These are phyloP conservation scores for Mythimna vitellina DNA, from an alignment of 2,888 invertebrate species.

Conservation along the genomic window DNA sequence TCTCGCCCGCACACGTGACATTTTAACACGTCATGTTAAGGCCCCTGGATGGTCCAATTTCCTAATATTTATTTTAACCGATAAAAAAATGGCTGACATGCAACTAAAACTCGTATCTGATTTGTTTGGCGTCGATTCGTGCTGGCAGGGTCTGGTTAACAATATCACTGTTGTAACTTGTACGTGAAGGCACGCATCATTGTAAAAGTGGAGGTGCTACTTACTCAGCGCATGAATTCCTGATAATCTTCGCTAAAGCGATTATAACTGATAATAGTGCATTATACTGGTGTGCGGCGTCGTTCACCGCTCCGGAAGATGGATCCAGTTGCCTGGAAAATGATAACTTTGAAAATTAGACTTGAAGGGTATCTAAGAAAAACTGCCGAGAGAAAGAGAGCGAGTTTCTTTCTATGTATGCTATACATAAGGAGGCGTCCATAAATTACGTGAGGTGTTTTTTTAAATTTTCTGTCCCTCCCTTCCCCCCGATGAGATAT, in stretches of 20 bases:
- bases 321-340: constrained; percentile 22
- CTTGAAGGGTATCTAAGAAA: too few species aligned
- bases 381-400: neutral
- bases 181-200: neutral
- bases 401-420: neutral
- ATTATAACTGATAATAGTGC: constrained; percentile 40
- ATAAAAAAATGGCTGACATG: neutral
- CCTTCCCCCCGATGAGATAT: too few species aligned
- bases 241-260: constrained; percentile 27
- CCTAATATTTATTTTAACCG: too few species aligned
- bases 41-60: too few species aligned
- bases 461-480: too few species aligned
- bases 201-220: constrained; percentile 12
- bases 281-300: constrained; percentile 36
- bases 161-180: too few species aligned
- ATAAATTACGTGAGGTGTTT: too few species aligned
- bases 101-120: neutral
- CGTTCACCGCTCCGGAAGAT: neutral
- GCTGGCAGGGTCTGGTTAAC: too few species aligned
- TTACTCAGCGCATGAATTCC: constrained; percentile 42
- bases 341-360: neutral
- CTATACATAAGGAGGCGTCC: too few species aligned
- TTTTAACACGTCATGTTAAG: too few species aligned
- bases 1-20: too few species aligned
- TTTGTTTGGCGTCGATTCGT: neutral